Base-by-base conservation (phyloP, 2,113 vertebrate species). In the Poicephalus gulielmi region DNA sequence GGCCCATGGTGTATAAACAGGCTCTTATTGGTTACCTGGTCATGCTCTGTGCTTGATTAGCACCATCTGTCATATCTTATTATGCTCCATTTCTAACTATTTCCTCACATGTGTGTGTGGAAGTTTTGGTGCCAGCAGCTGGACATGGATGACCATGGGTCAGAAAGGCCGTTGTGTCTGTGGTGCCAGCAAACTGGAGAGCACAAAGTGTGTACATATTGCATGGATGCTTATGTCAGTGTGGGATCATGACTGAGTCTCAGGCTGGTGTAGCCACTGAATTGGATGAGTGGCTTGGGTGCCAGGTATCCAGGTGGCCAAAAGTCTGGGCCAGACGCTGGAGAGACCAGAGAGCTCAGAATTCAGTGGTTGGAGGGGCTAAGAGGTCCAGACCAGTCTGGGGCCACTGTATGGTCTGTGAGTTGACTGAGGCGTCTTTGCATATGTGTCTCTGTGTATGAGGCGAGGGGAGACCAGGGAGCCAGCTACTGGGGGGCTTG, bases 331-430 rank as follows among this genome's bases (percentile, higher is more conserved):
- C 10, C 35, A 44, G 41, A 30, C 64, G 15, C 24, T 31, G 24
- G 17, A 70, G 37, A 84, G 16, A 43, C 19, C 9, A 43, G 16
- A 43, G 44, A 23, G 5, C 44, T 94, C 44, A n/a, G 1, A 1
- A 68, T 33, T 49, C 44, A 64, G 8, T 6, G 33, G 17, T 23
- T 67, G 18, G 7, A 78, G 10, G 6, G 1, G 7, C 13, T 12
- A 17, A 49, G 20, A 73, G 2, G 37, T 73, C 15, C 43, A 78
- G 17, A 69, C 7, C 10, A 27, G 10, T 55, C 16, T 33, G 37
- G 23, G 64, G 19, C 0, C 2, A 39, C 16, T 18, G 6, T 20
- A 9, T 55, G 9, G 8, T 43, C 5, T 14, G 10, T n/a, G 22
- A 10, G 4, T 73, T 83, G n/a, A 44, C 47, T 17, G 20, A 50